A percentile compares a stretch with the other conserved stretches of the same genome.
Evolutionary conservation across 1,140 invertebrate genomes (phyloP).

Genomic region (Trinorchestia longiramus): DNA sequence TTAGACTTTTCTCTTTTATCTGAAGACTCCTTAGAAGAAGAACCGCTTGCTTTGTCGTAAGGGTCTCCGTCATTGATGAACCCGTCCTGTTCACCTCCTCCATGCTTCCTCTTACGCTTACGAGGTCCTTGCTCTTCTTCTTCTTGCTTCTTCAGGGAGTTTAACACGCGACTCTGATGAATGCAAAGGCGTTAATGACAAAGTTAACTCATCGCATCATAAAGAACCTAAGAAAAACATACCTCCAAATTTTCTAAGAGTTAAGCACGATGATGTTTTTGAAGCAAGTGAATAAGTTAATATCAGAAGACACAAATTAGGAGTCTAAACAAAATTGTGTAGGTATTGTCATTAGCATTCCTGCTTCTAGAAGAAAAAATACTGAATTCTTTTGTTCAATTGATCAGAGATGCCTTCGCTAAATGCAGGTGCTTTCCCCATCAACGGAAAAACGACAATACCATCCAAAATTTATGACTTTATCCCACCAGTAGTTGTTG

Average conservation of each 20-base stretch:
- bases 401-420: too few relatives aligned
- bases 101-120: slow-evolving; percentile 76
- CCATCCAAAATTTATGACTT: too few relatives aligned
- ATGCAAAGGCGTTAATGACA: not conserved
- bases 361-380: too few relatives aligned
- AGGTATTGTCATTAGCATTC: too few relatives aligned
- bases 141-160: slow-evolving; percentile 80
- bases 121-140: slow-evolving; percentile 80
- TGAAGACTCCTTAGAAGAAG: not conserved
- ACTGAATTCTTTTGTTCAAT: too few relatives aligned
- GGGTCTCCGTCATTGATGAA: slow-evolving; percentile 58
- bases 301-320: not conserved
- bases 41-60: not conserved
- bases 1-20: slow-evolving; percentile 46
- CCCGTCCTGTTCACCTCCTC: slow-evolving; percentile 66
- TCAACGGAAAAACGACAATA: too few relatives aligned
- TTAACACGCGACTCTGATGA: slow-evolving; percentile 77
- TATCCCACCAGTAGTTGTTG: too few relatives aligned
- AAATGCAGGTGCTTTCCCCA: too few relatives aligned
- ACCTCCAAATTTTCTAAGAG: not conserved
- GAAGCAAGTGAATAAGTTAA: not conserved
- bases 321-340: too few relatives aligned
- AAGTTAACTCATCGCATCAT: not conserved
- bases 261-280: not conserved
- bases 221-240: not conserved